Conservation (phyloP, 1,140 invertebrate genomes). For the Mylabris phalerata region DNA sequence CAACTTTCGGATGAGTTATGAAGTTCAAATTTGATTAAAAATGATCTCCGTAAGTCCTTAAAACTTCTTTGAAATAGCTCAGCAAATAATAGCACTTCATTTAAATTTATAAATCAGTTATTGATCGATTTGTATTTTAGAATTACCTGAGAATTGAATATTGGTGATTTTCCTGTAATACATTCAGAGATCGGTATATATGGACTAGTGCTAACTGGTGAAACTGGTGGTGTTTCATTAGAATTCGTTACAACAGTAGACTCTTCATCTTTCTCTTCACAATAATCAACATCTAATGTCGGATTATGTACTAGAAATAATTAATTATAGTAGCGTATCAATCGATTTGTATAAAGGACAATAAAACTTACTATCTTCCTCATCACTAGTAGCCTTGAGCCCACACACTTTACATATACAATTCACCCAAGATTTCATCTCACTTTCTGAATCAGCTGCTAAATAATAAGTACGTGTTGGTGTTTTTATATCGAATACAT, state of each 20-base stretch:
- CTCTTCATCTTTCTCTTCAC: slow-evolving; percentile 22
- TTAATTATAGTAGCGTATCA: background rate
- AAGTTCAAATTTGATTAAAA: too few species aligned
- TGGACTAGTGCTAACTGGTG: slow-evolving; percentile 44
- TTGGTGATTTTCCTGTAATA: slow-evolving; percentile 62
- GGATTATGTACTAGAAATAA: background rate
- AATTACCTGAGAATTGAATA: slow-evolving; percentile 28
- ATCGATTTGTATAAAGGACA: slow-evolving; percentile 7
- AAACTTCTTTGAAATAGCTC: too few species aligned
- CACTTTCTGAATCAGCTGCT: slow-evolving; percentile 80
- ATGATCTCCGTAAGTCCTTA: too few species aligned
- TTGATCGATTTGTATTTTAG: background rate
- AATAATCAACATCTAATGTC: background rate
- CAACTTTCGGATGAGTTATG: too few species aligned
- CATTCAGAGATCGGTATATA: slow-evolving; percentile 86
- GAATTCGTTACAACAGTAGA: background rate
- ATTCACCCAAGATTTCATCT: slow-evolving; percentile 94
- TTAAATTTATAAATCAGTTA: too few species aligned
- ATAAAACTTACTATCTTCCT: slow-evolving; percentile 46
- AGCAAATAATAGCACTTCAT: too few species aligned
- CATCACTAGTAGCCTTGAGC: slow-evolving; percentile 70
- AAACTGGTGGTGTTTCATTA: slow-evolving; percentile 33
- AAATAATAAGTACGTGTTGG: slow-evolving; percentile 84
- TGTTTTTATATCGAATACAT: slow-evolving; percentile 85
- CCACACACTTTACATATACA: slow-evolving; percentile 90